Conservation (phyloP, 2,797 vertebrate genomes). For the Chaunax sp. region DNA sequence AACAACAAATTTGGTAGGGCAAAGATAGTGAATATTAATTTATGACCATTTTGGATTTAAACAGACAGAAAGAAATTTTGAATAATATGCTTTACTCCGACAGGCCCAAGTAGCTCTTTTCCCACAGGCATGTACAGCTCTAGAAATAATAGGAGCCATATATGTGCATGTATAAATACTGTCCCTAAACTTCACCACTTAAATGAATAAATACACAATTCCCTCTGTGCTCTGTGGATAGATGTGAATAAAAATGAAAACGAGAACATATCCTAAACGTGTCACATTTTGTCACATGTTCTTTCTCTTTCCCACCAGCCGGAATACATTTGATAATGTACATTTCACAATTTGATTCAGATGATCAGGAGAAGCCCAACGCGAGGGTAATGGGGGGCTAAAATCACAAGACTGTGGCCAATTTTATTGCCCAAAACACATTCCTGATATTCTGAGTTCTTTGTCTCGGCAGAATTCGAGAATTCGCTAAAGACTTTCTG, state of each 20-base stretch:
- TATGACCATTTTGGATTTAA: constrained; percentile 12
- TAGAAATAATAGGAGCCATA: constrained; percentile 22
- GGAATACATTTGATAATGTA: constrained; percentile 28
- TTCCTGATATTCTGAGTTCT: constrained; percentile 70
- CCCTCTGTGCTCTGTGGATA: not conserved
- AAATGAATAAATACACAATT: constrained; percentile 52
- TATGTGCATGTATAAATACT: constrained; percentile 46
- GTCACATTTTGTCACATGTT: constrained; percentile 78
- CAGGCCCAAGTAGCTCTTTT: constrained; percentile 13
- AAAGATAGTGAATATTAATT: constrained; percentile 19
- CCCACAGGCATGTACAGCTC: constrained; percentile 21
- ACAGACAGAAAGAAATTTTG: constrained; percentile 25
- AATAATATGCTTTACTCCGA: constrained; percentile 35
- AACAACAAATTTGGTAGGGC: not conserved
- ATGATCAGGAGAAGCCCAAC: constrained; percentile 37
- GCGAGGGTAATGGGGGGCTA: constrained; percentile 56
- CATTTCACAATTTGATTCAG: constrained; percentile 35
- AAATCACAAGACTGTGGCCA: constrained; percentile 80
- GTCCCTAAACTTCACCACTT: constrained; percentile 20
- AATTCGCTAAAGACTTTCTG: constrained; percentile 65
- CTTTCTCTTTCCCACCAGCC: constrained; percentile 40
- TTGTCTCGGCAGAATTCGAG: constrained; percentile 74
- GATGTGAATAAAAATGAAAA: constrained; percentile 14
- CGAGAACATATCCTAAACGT: not conserved
- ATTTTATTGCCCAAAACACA: constrained; percentile 76